phyloP scores from a whole-genome alignment of 2,797 vertebrate genomes.

The Pogonophryne albipinna region DNA sequence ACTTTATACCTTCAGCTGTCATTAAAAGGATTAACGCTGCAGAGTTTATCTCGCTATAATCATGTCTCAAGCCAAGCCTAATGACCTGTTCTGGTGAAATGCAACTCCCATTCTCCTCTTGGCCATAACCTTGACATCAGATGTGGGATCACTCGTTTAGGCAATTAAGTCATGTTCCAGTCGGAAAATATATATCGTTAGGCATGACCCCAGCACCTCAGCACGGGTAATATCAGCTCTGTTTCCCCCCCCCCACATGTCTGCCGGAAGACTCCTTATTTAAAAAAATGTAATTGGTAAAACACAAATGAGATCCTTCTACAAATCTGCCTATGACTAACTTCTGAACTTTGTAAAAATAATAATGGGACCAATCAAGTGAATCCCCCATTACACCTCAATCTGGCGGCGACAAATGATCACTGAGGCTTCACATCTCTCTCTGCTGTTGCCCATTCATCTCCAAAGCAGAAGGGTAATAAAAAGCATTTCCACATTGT shows the following conservation, averaged over 20 bases:
- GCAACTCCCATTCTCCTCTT: conserved; percentile 57
- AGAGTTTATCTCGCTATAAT: conserved; percentile 39
- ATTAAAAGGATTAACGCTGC: conserved; percentile 46
- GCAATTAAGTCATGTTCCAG: conserved; percentile 64
- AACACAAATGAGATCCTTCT: conserved; percentile 29
- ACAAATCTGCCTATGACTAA: conserved; percentile 37
- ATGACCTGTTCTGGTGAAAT: conserved; percentile 69
- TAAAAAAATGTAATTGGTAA: conserved; percentile 19
- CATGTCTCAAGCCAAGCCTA: conserved; percentile 49
- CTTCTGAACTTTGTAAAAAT: conserved; percentile 52
- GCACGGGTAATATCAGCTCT: conserved; percentile 22
- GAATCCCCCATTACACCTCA: conserved; percentile 60
- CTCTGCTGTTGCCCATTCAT: conserved; percentile 69
- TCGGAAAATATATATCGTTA: conserved; percentile 55
- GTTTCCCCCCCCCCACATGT: neutral
- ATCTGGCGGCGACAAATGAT: conserved; percentile 71
- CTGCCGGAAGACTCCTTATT: conserved; percentile 6
- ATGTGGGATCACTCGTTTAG: conserved; percentile 54
- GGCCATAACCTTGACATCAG: conserved; percentile 69
- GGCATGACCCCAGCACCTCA: conserved; percentile 39
- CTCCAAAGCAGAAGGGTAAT: conserved; percentile 70
- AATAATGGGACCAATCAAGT: conserved; percentile 63
- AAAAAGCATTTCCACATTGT: conserved; percentile 68
- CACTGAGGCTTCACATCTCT: conserved; percentile 48
- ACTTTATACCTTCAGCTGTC: conserved; percentile 48